Percentiles rank a stretch among this genome's conserved stretches.
Evolutionary conservation across 2,797 vertebrate species (phyloP).

Genomic region (Avahi laniger): DNA sequence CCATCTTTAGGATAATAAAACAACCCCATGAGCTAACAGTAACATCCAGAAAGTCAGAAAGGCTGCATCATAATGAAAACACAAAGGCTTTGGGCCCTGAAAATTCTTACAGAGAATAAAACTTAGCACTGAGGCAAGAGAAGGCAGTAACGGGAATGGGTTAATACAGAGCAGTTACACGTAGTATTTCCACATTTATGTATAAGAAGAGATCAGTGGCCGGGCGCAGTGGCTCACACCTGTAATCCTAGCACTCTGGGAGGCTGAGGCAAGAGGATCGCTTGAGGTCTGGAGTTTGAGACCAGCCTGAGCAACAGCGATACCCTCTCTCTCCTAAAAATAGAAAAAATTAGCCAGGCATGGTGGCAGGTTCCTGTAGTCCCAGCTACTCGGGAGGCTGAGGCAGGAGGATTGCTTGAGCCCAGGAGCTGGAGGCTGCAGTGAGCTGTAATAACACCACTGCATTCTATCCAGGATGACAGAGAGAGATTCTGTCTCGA

Average conservation of each 20-base stretch:
- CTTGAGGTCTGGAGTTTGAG: no score
- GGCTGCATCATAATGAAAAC: fast-evolving
- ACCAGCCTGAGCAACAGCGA: no score
- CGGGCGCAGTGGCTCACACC: no score
- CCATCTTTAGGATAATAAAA: background rate
- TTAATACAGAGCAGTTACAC: background rate
- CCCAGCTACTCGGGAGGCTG: background rate
- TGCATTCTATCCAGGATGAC: no score
- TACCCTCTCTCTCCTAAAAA: no score
- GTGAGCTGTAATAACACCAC: no score
- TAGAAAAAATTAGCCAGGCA: no score
- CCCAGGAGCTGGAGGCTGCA: no score
- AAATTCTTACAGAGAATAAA: background rate
- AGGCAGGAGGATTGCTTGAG: background rate
- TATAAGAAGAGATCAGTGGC: background rate
- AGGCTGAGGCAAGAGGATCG: no score
- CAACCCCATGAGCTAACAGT: background rate
- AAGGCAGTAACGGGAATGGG: background rate
- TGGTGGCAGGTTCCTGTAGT: background rate
- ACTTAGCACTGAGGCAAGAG: background rate
- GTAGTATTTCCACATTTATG: no score
- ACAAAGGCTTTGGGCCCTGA: background rate
- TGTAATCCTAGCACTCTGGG: no score
- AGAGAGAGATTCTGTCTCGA: no score
- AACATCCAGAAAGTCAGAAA: background rate